Conservation (phyloP, 2,113 vertebrate genomes). For the Aramus guarauna region DNA sequence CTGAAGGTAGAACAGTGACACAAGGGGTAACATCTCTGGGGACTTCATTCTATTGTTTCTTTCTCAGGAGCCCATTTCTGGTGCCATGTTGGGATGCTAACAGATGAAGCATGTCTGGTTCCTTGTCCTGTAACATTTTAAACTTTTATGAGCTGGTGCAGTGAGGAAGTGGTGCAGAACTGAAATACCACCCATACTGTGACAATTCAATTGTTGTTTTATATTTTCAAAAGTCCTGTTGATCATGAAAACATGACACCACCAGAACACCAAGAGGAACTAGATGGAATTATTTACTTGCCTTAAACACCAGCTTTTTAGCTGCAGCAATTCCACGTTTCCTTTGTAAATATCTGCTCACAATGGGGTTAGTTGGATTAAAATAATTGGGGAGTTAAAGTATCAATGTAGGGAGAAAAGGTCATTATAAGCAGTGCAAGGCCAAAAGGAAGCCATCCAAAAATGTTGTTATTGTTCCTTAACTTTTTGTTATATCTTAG, state of each 20-base stretch:
- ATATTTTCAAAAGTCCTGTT: conserved; percentile 12
- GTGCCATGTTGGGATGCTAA: neutral
- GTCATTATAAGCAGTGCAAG: neutral
- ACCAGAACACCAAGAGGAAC: conserved; percentile 1
- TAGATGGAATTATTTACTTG: conserved; percentile 24
- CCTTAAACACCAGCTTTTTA: neutral
- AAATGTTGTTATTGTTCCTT: neutral
- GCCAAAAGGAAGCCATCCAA: neutral
- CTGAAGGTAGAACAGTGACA: neutral
- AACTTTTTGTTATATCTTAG: neutral
- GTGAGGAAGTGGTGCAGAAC: conserved; percentile 7
- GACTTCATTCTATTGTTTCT: neutral
- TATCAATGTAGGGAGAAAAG: neutral
- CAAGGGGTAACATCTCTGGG: neutral
- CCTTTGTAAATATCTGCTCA: neutral
- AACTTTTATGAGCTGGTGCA: conserved; percentile 24
- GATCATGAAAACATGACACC: conserved; percentile 34
- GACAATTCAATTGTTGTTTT: conserved; percentile 28
- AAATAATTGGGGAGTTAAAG: neutral
- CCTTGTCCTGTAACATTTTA: conserved; percentile 4
- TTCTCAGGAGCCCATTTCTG: neutral
- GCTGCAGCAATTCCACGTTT: neutral
- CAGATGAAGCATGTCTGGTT: neutral
- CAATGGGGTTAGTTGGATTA: neutral
- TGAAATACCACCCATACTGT: conserved; percentile 8